A percentile compares a stretch with the other conserved stretches of the same genome.
phyloP scores from a whole-genome alignment of 2,113 vertebrate species.

The Microcebus griseorufus region DNA sequence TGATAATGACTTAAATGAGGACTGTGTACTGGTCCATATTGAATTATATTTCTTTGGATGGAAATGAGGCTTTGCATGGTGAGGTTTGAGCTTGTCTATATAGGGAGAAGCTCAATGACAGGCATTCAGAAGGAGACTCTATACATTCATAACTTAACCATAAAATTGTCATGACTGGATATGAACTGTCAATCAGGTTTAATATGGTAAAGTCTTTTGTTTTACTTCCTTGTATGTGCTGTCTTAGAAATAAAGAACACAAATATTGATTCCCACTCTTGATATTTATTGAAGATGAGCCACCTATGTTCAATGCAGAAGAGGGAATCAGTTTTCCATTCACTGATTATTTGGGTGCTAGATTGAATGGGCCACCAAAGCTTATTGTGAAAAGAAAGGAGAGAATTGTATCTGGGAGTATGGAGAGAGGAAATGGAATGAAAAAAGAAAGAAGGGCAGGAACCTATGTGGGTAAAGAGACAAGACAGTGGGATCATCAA shows the following conservation, averaged over 20 bases:
- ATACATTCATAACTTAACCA: not conserved
- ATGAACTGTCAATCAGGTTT: not conserved
- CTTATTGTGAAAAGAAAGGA: not conserved
- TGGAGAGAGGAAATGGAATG: not conserved
- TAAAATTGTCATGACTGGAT: not conserved
- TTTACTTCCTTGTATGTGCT: constrained; percentile 9
- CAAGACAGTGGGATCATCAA: not conserved
- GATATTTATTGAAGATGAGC: not conserved
- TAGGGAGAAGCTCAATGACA: not conserved
- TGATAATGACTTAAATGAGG: not conserved
- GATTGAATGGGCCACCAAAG: not conserved
- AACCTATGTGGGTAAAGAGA: not conserved
- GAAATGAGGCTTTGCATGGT: not conserved
- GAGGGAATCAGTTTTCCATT: not conserved
- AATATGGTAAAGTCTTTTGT: not conserved
- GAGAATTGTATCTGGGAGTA: not conserved
- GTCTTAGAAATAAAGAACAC: not conserved
- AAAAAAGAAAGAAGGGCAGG: not conserved
- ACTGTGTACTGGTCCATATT: not conserved
- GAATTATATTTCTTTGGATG: not conserved
- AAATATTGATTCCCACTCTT: not conserved
- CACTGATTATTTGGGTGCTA: not conserved
- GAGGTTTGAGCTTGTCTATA: not conserved
- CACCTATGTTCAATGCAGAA: not conserved
- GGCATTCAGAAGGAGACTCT: not conserved